Conservation (phyloP, 2,888 invertebrate genomes). For the Synergus gifuensis region DNA sequence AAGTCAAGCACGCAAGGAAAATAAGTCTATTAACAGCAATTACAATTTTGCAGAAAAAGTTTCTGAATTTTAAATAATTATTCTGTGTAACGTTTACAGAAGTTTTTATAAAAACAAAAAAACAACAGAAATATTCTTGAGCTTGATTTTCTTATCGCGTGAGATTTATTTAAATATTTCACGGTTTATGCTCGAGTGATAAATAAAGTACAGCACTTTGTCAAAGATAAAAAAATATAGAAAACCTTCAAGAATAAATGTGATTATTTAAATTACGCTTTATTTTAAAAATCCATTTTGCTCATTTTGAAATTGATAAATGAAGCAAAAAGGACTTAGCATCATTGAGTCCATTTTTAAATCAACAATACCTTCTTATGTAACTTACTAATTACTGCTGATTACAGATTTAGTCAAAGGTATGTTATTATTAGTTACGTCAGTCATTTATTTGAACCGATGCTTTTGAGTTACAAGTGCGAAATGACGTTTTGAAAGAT, state of each 20-base stretch:
- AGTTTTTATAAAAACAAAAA: neutral
- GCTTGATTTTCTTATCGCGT: neutral
- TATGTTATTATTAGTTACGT: slow-evolving; percentile 20
- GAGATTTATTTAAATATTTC: neutral
- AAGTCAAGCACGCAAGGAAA: slow-evolving; percentile 27
- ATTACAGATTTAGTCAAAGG: neutral
- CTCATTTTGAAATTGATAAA: too few species aligned
- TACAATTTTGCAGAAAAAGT: neutral
- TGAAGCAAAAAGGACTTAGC: too few species aligned
- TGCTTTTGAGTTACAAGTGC: neutral
- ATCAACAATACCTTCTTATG: neutral
- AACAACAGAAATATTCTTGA: neutral
- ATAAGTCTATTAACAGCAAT: neutral
- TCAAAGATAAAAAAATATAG: neutral
- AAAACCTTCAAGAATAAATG: neutral
- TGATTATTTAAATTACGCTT: too few species aligned
- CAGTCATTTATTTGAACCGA: slow-evolving; percentile 10
- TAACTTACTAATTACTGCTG: neutral
- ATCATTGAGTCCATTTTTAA: neutral
- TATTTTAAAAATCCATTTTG: too few species aligned
- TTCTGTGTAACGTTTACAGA: neutral
- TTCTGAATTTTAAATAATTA: neutral
- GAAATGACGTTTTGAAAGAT: neutral
- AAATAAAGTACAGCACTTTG: neutral
- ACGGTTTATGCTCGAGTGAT: neutral